A percentile compares a stretch with the other conserved stretches of the same genome.
phyloP scores from a whole-genome alignment of 2,888 invertebrate genomes.

The Rotaria magnacalcarata region DNA sequence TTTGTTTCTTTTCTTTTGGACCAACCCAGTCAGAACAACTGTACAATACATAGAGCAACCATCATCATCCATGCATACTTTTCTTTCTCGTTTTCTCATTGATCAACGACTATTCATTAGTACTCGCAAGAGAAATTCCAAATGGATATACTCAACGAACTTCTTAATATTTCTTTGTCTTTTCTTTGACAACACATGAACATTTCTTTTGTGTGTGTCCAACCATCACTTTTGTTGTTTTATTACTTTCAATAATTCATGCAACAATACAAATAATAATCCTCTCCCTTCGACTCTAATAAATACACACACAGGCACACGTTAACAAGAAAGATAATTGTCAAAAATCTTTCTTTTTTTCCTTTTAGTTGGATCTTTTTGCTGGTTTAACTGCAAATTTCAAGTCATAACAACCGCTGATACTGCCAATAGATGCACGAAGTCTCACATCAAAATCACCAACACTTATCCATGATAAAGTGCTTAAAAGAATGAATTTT shows the following conservation, averaged over 20 bases:
- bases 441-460: conserved; percentile 41
- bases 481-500: neutral
- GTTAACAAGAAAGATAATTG: too few species aligned
- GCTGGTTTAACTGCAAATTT: neutral
- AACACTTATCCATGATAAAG: neutral
- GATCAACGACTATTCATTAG: neutral
- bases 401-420: neutral
- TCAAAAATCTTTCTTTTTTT: neutral
- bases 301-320: neutral
- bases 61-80: neutral
- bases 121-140: neutral
- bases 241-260: neutral
- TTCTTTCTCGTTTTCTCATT: neutral
- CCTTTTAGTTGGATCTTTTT: neutral
- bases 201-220: neutral
- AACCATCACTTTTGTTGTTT: neutral
- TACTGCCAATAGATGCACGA: conserved; percentile 4
- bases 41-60: neutral
- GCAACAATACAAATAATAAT: neutral
- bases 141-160: neutral
- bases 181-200: neutral
- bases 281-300: neutral
- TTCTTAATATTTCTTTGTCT: neutral
- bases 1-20: neutral
- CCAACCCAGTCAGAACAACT: neutral